These are phyloP conservation scores for Cygnus olor DNA, from an alignment of 2,797 vertebrate species.

Conservation along the genomic window DNA sequence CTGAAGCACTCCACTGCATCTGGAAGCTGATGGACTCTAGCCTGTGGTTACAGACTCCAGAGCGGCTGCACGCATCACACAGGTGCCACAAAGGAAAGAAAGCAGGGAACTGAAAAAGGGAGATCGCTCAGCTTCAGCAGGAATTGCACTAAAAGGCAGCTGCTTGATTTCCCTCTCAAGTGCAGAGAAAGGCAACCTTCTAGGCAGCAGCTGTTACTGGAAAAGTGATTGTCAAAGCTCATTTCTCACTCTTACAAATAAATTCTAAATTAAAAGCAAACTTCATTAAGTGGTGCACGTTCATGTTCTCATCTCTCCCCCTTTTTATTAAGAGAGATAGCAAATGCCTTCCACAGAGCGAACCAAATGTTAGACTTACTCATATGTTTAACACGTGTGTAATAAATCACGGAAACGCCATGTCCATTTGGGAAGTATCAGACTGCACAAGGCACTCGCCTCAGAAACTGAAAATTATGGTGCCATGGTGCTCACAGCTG, in stretches of 20 bases:
- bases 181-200: constrained; percentile 43
- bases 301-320: background rate
- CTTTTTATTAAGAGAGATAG: constrained; percentile 38
- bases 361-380: constrained; percentile 3
- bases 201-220: constrained; percentile 67
- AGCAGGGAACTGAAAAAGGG: background rate
- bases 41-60: background rate
- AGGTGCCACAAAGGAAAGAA: constrained; percentile 18
- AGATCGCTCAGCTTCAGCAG: constrained; percentile 60
- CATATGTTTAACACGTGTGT: constrained; percentile 28
- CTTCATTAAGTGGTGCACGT: background rate
- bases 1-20: background rate
- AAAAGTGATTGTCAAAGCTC: constrained; percentile 41
- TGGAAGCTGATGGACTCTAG: background rate
- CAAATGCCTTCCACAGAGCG: constrained; percentile 1
- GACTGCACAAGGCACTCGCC: constrained; percentile 16
- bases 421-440: constrained; percentile 46
- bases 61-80: background rate
- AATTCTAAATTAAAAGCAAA: constrained; percentile 69
- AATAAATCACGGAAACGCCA: constrained; percentile 40
- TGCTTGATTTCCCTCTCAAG: constrained; percentile 55
- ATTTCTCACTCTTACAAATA: constrained; percentile 56
- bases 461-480: constrained; percentile 44
- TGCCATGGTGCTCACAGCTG: constrained; percentile 2
- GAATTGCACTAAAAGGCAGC: constrained; percentile 61